Base-by-base conservation (phyloP, 2,888 invertebrate species). In the Platycnemis pennipes region DNA sequence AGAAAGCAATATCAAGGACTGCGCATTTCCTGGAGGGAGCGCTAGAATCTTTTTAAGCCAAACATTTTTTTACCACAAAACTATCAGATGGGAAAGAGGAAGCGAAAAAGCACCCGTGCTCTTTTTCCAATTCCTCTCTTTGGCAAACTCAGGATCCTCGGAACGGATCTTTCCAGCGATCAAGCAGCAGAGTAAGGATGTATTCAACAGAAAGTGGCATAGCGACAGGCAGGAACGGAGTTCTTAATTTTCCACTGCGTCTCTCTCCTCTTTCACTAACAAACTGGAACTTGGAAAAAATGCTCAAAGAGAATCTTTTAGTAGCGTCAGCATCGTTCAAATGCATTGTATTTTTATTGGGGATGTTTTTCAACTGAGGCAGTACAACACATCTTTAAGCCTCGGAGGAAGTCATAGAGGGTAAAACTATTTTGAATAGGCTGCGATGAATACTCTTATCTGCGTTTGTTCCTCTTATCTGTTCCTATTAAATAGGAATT, bases 231-330 rank as follows among this genome's bases (percentile, higher is more conserved):
- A 49, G 19, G 49, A 26, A 0, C 11, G 37, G 37, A 13, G 37
- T n/a, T 37, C 77, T 26, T 13, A 26, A 63, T 16, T 77, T 77
- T 31, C n/a, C 31, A 11, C 77, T 31, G 77, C 37, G 37, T 31
- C 11, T 16, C 22, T 22, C 26, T 63, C 26, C 63, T 77, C 77
- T 37, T 77, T 77, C 37, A 5, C 31, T 1, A 77, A 49, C 49
- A 37, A 13, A 8, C 31, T 7, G 37, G 37, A 69, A 22, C 31
- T n/a, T 31, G 8, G n/a, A 37, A 2, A 37, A 77, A 77, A 11
- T 77, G 77, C 1, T 37, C 77, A 77, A 77, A 77, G 77, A 26
- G 77, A 77, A 77, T 77, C 77, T 37, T 77, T 77, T 77, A 77
- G 77, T 13, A 37, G 77, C 77, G 37, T 37, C 77, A 31, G 37